These are phyloP conservation scores for Heliconius charithonia DNA, from an alignment of 2,888 invertebrate species.

Conservation along the genomic window DNA sequence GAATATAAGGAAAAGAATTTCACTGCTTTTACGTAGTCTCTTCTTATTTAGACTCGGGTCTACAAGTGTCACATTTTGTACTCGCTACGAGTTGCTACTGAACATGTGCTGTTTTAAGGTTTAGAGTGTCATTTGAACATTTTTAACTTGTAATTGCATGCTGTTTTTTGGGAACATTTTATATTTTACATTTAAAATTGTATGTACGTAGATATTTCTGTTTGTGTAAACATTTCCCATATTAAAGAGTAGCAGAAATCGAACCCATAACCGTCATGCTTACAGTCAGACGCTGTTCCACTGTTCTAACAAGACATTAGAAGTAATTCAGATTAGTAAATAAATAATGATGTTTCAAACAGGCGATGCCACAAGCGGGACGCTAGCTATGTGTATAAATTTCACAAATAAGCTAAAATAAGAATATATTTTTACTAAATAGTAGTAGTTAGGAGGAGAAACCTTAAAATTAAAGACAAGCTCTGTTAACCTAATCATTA, in stretches of 20 bases:
- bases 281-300: too few species aligned
- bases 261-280: too few species aligned
- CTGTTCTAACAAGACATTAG: too few species aligned
- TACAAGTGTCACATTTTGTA: conserved; percentile 5
- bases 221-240: too few species aligned
- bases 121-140: conserved; percentile 1
- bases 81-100: neutral
- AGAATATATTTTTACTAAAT: neutral
- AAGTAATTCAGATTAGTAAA: too few species aligned
- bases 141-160: conserved; percentile 1
- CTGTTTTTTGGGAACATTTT: neutral
- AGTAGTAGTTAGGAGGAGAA: neutral
- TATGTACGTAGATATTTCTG: neutral
- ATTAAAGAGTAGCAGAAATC: too few species aligned
- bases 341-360: too few species aligned
- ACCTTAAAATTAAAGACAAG: conserved; percentile 10
- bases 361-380: too few species aligned
- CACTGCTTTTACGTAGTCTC: conserved; percentile 13
- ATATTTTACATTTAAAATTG: neutral
- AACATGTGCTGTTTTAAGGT: neutral
- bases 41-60: conserved; percentile 16
- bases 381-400: too few species aligned
- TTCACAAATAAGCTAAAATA: too few species aligned
- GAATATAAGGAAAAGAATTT: conserved; percentile 10
- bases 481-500: neutral